A percentile compares a stretch with the other conserved stretches of the same genome.
Conservation (phyloP, 64 coral and sea anemone species). For the Trachythela sp. region DNA sequence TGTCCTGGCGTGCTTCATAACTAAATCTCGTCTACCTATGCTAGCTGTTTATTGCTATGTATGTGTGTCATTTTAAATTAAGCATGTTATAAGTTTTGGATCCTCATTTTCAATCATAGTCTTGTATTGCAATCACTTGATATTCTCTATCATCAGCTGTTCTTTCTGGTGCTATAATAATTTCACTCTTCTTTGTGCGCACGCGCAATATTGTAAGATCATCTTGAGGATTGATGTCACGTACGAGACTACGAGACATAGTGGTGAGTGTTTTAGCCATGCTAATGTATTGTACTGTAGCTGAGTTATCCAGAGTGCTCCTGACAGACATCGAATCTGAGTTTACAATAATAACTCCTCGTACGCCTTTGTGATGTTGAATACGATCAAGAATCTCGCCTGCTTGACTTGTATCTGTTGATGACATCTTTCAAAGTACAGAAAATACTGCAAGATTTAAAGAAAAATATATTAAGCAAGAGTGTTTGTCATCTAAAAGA, state of each 20-base stretch:
- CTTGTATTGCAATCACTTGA: constrained; percentile 25
- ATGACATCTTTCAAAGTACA: too few species aligned
- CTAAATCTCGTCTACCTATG: too few species aligned
- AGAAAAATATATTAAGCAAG: too few species aligned
- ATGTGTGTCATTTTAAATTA: too few species aligned
- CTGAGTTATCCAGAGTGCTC: constrained; percentile 74
- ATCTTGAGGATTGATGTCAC: constrained; percentile 80
- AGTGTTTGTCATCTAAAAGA: too few species aligned
- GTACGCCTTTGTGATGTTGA: constrained; percentile 71
- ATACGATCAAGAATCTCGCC: constrained; percentile 82
- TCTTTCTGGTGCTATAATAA: constrained; percentile 84
- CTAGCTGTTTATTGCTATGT: too few species aligned
- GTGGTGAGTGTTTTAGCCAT: constrained; percentile 79
- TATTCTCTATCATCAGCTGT: not conserved
- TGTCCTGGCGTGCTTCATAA: too few species aligned
- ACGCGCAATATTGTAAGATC: constrained; percentile 81
- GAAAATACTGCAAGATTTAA: not conserved
- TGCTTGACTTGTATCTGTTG: constrained; percentile 28
- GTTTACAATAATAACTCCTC: constrained; percentile 77
- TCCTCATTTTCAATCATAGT: not conserved
- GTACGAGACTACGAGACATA: constrained; percentile 60
- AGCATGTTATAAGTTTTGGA: not conserved
- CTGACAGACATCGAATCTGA: constrained; percentile 66
- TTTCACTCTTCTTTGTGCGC: constrained; percentile 86
- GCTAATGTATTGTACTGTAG: constrained; percentile 73